Evolutionary conservation across 2,113 vertebrate genomes (phyloP), one percentile per base, ranked within the genome.

Genomic region (Microcebus jonahi): DNA sequence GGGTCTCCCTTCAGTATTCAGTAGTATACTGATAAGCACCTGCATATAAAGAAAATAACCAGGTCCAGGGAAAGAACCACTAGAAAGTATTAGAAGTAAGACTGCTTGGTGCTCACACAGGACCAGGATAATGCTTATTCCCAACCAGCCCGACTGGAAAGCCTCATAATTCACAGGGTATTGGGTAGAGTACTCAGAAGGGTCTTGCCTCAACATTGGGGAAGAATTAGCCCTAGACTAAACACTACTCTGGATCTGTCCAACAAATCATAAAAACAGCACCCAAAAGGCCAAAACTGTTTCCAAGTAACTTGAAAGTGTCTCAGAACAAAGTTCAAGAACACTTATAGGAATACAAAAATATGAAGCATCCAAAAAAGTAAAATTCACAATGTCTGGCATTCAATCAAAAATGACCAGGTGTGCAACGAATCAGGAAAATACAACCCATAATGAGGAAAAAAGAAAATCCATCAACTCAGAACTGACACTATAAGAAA

Each of bases 381-480:
- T 80, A 79, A 84, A 83, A 83, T 87, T 84, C 94, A 79, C 68
- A 80, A n/a, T 61, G n/a, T 75, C 90, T 97, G 96, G 90, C 63
- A 84, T 71, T 82, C 55, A 87, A 68, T 97, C 61, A 93, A 88
- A 88, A 91, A 65, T 88, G 80, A 81, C 82, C 97, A 91, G 70
- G 71, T 96, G 76, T 88, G 63, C 76, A 96, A 88, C 91, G 92
- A 96, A 88, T 63, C 90, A 90, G 45, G 81, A 88, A 96, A 95
- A 97, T 80, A 83, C 48, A 88, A 85, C 39, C 70, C 70, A 91
- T 89, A 94, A 76, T 88, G 76, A 96, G 65, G 88, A 13, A 21
- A 34, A 31, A n/a, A 50, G 79, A 77, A 79, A 96, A 84, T 87
- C 42, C 77, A 88, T 93, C 94, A 75, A 61, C 39, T 55, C 34